phyloP scores from a whole-genome alignment of 2,113 vertebrate species.

The Parus major region DNA sequence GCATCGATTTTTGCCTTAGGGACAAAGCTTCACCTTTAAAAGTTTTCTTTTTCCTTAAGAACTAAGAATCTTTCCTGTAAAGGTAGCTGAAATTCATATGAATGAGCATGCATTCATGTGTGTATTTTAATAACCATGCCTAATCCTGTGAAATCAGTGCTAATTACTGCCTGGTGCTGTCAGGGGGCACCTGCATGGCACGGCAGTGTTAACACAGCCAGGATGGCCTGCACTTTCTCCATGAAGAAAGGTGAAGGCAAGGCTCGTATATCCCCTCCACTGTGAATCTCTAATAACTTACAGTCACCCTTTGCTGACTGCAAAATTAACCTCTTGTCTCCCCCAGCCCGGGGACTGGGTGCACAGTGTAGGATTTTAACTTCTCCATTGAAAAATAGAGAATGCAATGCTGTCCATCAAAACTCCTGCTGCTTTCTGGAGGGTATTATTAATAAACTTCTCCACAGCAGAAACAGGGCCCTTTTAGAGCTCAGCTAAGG shows the following conservation, averaged over 20 bases:
- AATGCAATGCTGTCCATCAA: conserved; percentile 29
- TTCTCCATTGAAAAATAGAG: not conserved
- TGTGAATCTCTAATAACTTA: not conserved
- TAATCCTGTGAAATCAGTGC: not conserved
- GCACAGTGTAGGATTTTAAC: not conserved
- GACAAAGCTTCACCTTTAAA: not conserved
- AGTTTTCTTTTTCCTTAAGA: not conserved
- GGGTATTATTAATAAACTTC: conserved; percentile 51
- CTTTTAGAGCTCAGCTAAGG: conserved; percentile 23
- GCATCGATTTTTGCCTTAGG: not conserved
- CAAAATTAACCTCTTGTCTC: conserved; percentile 27
- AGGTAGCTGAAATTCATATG: not conserved
- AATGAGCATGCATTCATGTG: not conserved
- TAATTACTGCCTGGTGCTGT: not conserved
- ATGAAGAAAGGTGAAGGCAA: conserved; percentile 22
- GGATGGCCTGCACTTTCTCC: not conserved
- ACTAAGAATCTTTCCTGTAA: not conserved
- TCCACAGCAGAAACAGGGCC: conserved; percentile 13
- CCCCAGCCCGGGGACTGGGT: not conserved
- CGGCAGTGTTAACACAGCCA: not conserved
- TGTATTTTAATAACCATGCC: not conserved
- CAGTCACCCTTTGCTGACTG: not conserved
- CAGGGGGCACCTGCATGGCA: not conserved
- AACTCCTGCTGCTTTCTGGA: not conserved
- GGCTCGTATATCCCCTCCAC: not conserved